Evolutionary conservation across 64 coral and sea anemone species (phyloP), one percentile per base, ranked within the genome.

Genomic region (Montipora cactus): DNA sequence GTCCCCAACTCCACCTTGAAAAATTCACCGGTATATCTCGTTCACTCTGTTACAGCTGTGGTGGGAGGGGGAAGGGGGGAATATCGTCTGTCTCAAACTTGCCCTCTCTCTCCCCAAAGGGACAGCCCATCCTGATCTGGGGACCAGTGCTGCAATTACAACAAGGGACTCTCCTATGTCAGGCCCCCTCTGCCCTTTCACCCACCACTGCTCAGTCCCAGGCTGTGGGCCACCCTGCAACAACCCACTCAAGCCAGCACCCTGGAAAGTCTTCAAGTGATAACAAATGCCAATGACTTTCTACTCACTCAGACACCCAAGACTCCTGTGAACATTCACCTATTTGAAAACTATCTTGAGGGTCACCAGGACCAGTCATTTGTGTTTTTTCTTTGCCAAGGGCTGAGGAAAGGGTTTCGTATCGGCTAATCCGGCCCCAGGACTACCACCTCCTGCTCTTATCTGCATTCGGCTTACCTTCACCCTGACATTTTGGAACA

Each of bases 271-370:
- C 69, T 73, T 73, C 69, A 73, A 73, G 69, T 73, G 69, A 73
- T 73, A 8, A 73, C 69, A 73, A 73, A 73, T 19, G 69, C 20
- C 69, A 21, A 23, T 73, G 69, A 73, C 3, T 22, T 21, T 21
- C n/a, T 73, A 8, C 19, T 19, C 20, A 21, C 19, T 2, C 69
- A 23, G 19, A 5, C 16, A 73, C 69, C 69, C 16, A 16, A 23
- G 6, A 85, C 82, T 19, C 82, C 82, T 0, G 49, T 85, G 66
- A 85, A 85, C 15, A 23, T 85, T 23, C 57, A 85, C 15, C 59
- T 85, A 8, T 28, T 85, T 16, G 82, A 67, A 61, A 28, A 20
- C 19, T 15, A 85, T 12, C 59, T 85, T 22, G 1, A 49, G 19
- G 51, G 15, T 7, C 82, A 85, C 22, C 62, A 19, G 15, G 61